Base-by-base conservation (phyloP, 2,797 vertebrate genomes). In the Agapornis canus region DNA sequence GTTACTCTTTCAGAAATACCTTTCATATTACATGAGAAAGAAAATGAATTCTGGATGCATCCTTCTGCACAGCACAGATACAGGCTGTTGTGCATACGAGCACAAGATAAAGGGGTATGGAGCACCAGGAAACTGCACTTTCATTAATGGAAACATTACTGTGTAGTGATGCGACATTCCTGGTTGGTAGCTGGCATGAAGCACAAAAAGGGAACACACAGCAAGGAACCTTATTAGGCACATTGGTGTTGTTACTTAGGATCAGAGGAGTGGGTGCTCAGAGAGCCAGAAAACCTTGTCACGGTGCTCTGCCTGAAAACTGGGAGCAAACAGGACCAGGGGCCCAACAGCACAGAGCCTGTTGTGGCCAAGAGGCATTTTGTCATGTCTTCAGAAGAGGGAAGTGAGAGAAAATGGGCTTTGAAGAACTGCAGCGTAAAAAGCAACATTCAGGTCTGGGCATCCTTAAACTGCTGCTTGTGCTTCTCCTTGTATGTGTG, bases 21-120 rank as follows among this genome's bases (percentile, higher is more conserved):
- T 87, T 95, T 92, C 75, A 71, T 85, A 92, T 85, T 85, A 49
- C 26, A 57, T 7, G 69, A 90, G 87, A 78, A 82, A 76, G 77
- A 76, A 95, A 94, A 92, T 65, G n/a, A 72, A 86, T 90, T 82
- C 82, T 88, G 91, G 70, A 69, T 65, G 77, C 80, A 82, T 82
- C 80, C 90, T 76, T 78, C 79, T 88, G 82, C 85, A 32, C 65
- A 15, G 57, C 82, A 80, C 72, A 95, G 91, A 92, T 94, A 94
- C 29, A 88, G 69, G n/a, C 84, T 81, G 65, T 37, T 90, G 79
- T 85, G 91, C 69, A 15, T 52, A 68, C 6, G 14, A 92, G 65
- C 79, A 83, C 29, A 71, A 91, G 72, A 86, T 78, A 88, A 94
- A 88, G 79, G 79, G 43, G 75, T 75, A 49, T 8, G 42, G n/a